Conservation (phyloP, 92 coral and sea anemone species). For the Muricea muricata region DNA sequence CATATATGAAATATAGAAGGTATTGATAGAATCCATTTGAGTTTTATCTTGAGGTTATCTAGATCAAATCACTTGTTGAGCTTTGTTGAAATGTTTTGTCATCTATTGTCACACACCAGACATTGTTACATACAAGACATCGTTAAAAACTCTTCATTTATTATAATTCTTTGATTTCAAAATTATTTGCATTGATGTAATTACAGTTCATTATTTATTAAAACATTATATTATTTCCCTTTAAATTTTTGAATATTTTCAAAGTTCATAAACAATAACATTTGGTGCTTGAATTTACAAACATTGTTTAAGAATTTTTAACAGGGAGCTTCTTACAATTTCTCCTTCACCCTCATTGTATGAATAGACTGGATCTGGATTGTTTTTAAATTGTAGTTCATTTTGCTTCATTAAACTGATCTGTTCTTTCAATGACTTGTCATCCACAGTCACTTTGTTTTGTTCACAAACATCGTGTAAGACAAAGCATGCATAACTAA, state of each 20-base stretch:
- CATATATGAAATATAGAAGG: not conserved
- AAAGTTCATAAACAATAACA: not conserved
- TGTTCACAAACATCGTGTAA: conserved; percentile 22
- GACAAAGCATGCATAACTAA: conserved; percentile 8
- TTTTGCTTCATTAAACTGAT: conserved; percentile 45
- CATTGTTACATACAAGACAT: not conserved
- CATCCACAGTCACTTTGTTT: conserved; percentile 5
- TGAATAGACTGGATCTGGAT: conserved; percentile 59
- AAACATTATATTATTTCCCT: not conserved
- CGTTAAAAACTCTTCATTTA: no score
- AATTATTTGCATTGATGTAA: not conserved
- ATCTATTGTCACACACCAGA: not conserved
- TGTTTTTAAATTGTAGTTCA: conserved; percentile 55
- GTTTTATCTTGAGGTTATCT: not conserved
- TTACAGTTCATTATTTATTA: not conserved
- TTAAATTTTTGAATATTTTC: not conserved
- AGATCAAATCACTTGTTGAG: not conserved
- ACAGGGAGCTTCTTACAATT: conserved; percentile 52
- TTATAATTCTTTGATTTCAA: not conserved
- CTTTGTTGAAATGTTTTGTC: not conserved
- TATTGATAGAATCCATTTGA: not conserved
- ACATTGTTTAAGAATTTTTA: conserved; percentile 42
- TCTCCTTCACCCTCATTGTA: conserved; percentile 55
- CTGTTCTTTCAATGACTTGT: conserved; percentile 5
- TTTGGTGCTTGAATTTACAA: conserved; percentile 2